Evolutionary conservation across 1,140 invertebrate genomes (phyloP).

Genomic region (Drosophila nikananu): DNA sequence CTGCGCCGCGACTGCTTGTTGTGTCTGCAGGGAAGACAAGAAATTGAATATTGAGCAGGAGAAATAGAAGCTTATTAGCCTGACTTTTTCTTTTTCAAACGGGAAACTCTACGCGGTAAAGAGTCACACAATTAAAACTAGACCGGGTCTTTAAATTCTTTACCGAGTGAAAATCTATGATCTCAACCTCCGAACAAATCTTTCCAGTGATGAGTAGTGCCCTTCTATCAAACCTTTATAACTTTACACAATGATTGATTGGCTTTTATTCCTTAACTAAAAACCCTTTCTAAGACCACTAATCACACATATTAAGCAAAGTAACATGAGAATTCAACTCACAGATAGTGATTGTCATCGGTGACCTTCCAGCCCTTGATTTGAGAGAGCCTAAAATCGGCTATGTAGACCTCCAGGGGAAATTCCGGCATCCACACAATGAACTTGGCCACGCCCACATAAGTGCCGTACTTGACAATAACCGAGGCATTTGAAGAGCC

Average conservation of each 20-base stretch:
- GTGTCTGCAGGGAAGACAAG: constrained; percentile 28
- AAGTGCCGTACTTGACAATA: constrained; percentile 96
- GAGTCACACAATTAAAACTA: background rate
- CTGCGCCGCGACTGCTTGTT: constrained; percentile 86
- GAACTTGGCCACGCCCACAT: constrained; percentile 94
- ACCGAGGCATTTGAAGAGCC: constrained; percentile 98
- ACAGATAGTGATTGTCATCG: constrained; percentile 88
- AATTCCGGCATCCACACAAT: constrained; percentile 99
- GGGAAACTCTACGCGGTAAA: background rate
- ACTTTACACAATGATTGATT: too few species aligned
- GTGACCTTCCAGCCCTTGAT: constrained; percentile 95
- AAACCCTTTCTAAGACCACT: too few species aligned
- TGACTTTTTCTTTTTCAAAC: background rate
- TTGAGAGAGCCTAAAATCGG: constrained; percentile 95
- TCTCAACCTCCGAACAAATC: too few species aligned
- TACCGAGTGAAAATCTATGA: too few species aligned
- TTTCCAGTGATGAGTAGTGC: background rate
- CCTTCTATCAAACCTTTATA: background rate
- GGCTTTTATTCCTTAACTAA: too few species aligned
- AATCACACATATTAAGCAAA: background rate
- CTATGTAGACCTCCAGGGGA: constrained; percentile 94
- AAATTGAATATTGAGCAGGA: background rate
- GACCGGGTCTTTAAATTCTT: too few species aligned
- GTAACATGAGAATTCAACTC: constrained; percentile 26
- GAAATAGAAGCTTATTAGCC: background rate